Conservation (phyloP, 1,140 invertebrate genomes). For the Apis mellifera region Amel_HAv3.1 CM009938.2:11674001-11674500, state of each 20-base stretch:
- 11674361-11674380: neutral
- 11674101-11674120: neutral
- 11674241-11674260: neutral
- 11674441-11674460: constrained; percentile 92
- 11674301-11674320: neutral
- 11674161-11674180: constrained; percentile 31
- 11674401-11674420: constrained; percentile 72
- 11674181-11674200: neutral
- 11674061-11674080: neutral
- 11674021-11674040: neutral
- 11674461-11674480: constrained; percentile 94
- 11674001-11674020: constrained; percentile 23
- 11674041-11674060: constrained; percentile 12
- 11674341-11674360: neutral
- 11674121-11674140: neutral
- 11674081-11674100: constrained; percentile 13
- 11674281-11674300: constrained; percentile 14
- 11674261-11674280: neutral
- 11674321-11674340: neutral
- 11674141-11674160: constrained; percentile 1
- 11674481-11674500: constrained; percentile 71
- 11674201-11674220: neutral
- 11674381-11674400: constrained; percentile 22
- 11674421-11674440: constrained; percentile 86
- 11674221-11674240: neutral